Evolutionary conservation across 2,113 vertebrate genomes (phyloP).

Genomic region (Prolemur simus): DNA sequence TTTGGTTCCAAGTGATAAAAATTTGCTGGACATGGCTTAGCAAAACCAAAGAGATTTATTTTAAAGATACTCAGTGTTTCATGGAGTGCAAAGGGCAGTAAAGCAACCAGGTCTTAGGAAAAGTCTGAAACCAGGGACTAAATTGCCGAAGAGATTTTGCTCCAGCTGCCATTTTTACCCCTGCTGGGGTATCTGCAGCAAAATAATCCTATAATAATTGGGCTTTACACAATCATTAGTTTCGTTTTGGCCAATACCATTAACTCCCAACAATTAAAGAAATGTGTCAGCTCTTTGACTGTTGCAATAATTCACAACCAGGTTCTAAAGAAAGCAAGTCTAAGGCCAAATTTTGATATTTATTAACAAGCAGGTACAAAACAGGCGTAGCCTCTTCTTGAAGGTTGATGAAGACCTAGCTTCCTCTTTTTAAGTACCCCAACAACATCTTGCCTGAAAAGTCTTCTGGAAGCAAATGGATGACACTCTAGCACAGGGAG

Average conservation of each 20-base stretch:
- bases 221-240: neutral
- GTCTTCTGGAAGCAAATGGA: neutral
- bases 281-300: neutral
- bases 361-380: neutral
- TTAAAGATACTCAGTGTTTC: slow-evolving; percentile 29
- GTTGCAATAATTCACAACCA: neutral
- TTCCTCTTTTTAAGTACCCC: neutral
- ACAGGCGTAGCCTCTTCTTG: neutral
- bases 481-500: fast-evolving
- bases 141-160: neutral
- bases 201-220: neutral
- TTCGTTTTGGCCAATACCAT: neutral
- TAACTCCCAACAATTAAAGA: neutral
- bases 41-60: slow-evolving; percentile 43
- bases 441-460: neutral
- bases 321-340: neutral
- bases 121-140: neutral
- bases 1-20: slow-evolving; percentile 55
- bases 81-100: neutral
- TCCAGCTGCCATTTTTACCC: neutral
- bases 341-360: neutral
- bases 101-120: neutral
- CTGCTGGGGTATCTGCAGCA: neutral
- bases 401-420: neutral
- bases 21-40: neutral